Base-by-base conservation (phyloP, 2,888 invertebrate genomes). In the Dinocampus coccinellae region DNA sequence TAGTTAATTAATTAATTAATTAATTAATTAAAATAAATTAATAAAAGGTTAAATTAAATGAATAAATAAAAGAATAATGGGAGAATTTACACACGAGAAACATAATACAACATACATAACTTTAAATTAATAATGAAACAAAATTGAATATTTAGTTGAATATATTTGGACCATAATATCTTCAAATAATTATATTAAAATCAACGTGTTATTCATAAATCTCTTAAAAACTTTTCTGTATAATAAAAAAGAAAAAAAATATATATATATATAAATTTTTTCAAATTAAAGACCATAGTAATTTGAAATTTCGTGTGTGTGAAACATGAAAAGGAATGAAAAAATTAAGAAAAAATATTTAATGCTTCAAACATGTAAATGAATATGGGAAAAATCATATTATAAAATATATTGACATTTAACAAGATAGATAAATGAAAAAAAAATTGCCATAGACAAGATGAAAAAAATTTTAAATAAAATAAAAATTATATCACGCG, bases 401-500 rank as follows among this genome's bases (percentile, higher is more conserved):
- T 20, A 26, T 42, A 7, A 47, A 62, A 33, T 33, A 20, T 36
- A 47, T 64, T 53, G 34, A 52, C 10, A 52, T 29, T n/a, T 55
- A 66, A 33, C 57, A 16, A 55, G 16, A 3, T 9, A 53, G 22
- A 22, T 53, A 22, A 53, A 10, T n/a, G n/a, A n/a, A n/a, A n/a
- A 53, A 22, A 22, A 4, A 55, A 24, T 55, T 55, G 24, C 22
- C 13, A 55, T 36, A 29, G 34, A 58, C 20, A 34, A 20, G 13
- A 60, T 52, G 22, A 57, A 20, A 63, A 63, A 53, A 20, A 53
- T 11, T 58, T 47, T 22, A 24, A 16, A 61, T 9, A 42, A 34
- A n/a, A 63, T 55, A 36, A 60, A 20, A 67, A 55, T 20, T 16
- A 29, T 67, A 66, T 72, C 67, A 55, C 53, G 55, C 66, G 42